phyloP scores from a whole-genome alignment of 2,888 invertebrate genomes.

The Cerceris ruficornis region DNA sequence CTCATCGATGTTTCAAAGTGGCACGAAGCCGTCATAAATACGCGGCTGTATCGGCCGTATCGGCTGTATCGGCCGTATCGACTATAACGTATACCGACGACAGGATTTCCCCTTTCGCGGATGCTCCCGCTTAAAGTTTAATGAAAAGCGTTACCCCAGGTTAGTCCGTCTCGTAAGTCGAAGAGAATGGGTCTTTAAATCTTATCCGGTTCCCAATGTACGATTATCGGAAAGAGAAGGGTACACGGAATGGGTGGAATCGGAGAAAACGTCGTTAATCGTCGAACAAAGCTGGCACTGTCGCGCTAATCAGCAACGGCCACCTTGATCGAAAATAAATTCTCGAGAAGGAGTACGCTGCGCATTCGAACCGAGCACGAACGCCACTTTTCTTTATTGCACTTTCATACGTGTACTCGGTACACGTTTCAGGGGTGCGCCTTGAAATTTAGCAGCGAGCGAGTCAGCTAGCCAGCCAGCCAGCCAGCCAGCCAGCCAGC shows the following conservation, averaged over 20 bases:
- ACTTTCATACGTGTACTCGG: constrained; percentile 67
- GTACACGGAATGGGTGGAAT: constrained; percentile 70
- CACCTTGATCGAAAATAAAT: constrained; percentile 69
- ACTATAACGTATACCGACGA: neutral
- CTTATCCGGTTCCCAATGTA: constrained; percentile 65
- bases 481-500: constrained; percentile 20
- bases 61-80: neutral
- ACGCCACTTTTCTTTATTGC: constrained; percentile 72
- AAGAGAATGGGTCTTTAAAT: constrained; percentile 66
- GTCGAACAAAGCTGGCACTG: constrained; percentile 67
- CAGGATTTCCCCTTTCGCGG: constrained; percentile 24
- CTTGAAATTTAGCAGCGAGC: constrained; percentile 52
- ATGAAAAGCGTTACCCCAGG: constrained; percentile 58
- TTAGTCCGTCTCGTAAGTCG: constrained; percentile 49
- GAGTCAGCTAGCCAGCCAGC: too few species aligned
- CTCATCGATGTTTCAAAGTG: neutral
- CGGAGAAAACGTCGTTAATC: constrained; percentile 69
- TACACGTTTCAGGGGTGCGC: constrained; percentile 51
- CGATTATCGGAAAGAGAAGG: constrained; percentile 64
- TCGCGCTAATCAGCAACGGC: constrained; percentile 67
- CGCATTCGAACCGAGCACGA: constrained; percentile 62
- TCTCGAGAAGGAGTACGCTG: constrained; percentile 36
- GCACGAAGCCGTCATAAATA: constrained; percentile 28
- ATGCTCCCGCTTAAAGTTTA: constrained; percentile 51
- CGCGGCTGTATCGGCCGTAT: constrained; percentile 8